phyloP scores from a whole-genome alignment of 35 echinoderm and acorn worm genomes.

The Ophiothrix spiculata region DNA sequence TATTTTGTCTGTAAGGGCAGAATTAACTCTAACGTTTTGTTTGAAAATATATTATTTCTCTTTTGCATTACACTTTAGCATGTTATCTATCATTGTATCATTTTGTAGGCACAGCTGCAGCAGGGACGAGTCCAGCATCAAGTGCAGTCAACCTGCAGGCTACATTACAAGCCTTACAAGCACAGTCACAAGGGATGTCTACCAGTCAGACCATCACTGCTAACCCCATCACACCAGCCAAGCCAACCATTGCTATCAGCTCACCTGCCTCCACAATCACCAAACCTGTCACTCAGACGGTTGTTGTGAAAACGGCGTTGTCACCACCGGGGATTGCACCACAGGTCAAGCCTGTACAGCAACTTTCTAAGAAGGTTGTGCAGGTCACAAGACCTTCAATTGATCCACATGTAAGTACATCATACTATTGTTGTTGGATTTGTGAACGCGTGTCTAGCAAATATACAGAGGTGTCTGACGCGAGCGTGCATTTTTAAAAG shows the following conservation, averaged over 20 bases:
- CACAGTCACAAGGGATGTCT: conserved; percentile 43
- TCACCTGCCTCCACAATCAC: not conserved
- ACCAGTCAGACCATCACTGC: conserved; percentile 34
- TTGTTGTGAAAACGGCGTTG: conserved; percentile 4
- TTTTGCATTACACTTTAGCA: no score
- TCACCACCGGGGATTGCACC: conserved; percentile 28
- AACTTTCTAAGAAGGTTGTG: not conserved
- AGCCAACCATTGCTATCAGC: conserved; percentile 5
- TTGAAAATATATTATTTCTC: no score
- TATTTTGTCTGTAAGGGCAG: no score
- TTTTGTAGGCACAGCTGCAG: no score
- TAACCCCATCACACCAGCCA: conserved; percentile 13
- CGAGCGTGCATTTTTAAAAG: no score
- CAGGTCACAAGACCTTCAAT: not conserved
- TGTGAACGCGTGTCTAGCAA: no score
- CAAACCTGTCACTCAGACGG: not conserved
- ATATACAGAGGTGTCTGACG: no score
- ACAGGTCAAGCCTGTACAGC: not conserved
- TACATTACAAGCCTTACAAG: conserved; percentile 55
- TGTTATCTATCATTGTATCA: no score
- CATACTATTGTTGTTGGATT: not conserved
- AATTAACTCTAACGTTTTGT: no score
- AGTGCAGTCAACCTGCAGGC: conserved; percentile 57
- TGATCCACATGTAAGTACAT: not conserved
- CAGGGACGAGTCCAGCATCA: not conserved